Evolutionary conservation across 2,888 invertebrate species (phyloP), one percentile per base, ranked within the genome.

Genomic region (Dorcus hopei): DNA sequence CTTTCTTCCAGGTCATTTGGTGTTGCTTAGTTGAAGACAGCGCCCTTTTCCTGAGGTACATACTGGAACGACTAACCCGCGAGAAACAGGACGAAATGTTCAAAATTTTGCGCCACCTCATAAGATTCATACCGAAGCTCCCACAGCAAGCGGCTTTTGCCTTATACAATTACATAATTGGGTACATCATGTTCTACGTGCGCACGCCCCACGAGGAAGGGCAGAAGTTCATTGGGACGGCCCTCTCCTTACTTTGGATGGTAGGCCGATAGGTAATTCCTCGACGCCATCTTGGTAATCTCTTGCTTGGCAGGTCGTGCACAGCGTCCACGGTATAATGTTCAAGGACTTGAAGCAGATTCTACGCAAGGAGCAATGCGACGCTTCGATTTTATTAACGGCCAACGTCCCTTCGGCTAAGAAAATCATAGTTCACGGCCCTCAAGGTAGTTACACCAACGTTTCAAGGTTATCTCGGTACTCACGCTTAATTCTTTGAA

Each of bases 321-420:
- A 99, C 68, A 96, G 95, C 75, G 97, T 99, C 0, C 96, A 98
- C 73, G 98, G 98, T 14, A 95, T 99, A 59, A 97, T 97, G 90
- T 98, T 99, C 75, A 99, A 99, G 80, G 99, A 99, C 80, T 81
- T 99, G 19, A 99, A 99, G 73, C 98, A 99, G 80, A 98, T 98
- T 65, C 80, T 99, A 63, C 86, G 98, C 54, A 99, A 99, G 76
- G 99, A 99, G 76, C 99, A 99, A 75, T 99, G 98, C 74, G 99
- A 99, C 79, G 97, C 98, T 0, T 96, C 97, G 0, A 92, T 99
- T 71, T 81, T 99, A 63, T 83, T 99, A 1, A 98, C 98, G 0
- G 99, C 99, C 3, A 99, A 99, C 79, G 97, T 99, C 11, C 99
- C 99, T 0, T 97, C 97, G 1, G 97, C 99, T 0, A 99, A 99